Evolutionary conservation across 2,797 vertebrate species (phyloP).

Genomic region (Sebastes alutus): DNA sequence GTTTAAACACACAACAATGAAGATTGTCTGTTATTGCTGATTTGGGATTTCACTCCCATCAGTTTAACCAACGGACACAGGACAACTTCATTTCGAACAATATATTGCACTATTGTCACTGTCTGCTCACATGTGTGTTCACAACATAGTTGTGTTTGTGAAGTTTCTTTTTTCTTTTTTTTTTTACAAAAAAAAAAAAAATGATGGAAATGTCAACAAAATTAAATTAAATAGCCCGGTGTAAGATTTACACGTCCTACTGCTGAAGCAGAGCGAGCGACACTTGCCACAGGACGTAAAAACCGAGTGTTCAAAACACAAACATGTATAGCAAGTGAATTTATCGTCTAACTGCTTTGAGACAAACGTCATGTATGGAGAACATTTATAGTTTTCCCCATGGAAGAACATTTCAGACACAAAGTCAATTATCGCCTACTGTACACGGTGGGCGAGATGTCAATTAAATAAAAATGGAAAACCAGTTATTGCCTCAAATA

Average conservation of each 20-base stretch:
- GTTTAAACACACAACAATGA: constrained; percentile 77
- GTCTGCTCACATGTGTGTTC: constrained; percentile 81
- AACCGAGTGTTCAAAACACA: constrained; percentile 23
- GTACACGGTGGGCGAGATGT: constrained; percentile 20
- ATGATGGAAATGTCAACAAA: constrained; percentile 33
- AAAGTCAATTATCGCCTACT: constrained; percentile 34
- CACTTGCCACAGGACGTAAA: constrained; percentile 1
- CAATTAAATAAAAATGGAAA: constrained; percentile 57
- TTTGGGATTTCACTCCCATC: constrained; percentile 72
- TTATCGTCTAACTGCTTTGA: constrained; percentile 26
- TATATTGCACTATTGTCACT: constrained; percentile 87
- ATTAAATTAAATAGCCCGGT: constrained; percentile 45
- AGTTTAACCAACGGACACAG: constrained; percentile 79
- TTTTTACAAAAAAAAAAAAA: constrained; percentile 1
- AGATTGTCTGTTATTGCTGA: constrained; percentile 87
- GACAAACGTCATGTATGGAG: constrained; percentile 38
- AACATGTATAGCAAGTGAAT: constrained; percentile 22
- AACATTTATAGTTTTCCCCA: constrained; percentile 43
- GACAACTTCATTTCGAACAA: constrained; percentile 80
- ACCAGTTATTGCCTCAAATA: constrained; percentile 84
- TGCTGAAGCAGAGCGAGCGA: constrained; percentile 25
- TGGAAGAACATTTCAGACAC: constrained; percentile 67
- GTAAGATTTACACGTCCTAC: constrained; percentile 10
- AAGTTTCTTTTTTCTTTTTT: constrained; percentile 41
- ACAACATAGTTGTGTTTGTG: constrained; percentile 72